These are phyloP conservation scores for Temnothorax ravouxi DNA, from an alignment of 2,888 invertebrate genomes.

Conservation along the genomic window DNA sequence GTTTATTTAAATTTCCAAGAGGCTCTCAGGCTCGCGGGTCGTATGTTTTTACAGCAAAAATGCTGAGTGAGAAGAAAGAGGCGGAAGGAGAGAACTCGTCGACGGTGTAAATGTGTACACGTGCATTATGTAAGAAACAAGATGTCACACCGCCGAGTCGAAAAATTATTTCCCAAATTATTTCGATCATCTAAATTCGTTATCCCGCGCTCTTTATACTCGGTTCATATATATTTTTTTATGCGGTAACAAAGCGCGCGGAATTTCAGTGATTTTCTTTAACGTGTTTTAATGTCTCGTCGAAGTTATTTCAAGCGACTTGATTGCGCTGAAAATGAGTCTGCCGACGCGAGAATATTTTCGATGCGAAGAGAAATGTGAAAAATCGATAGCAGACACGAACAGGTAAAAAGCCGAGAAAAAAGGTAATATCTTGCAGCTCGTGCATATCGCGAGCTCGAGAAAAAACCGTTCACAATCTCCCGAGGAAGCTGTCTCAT, in stretches of 20 bases:
- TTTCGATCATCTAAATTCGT: background rate
- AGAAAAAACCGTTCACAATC: slow-evolving; percentile 18
- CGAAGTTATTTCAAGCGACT: slow-evolving; percentile 6
- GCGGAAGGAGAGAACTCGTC: background rate
- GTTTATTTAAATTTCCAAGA: slow-evolving; percentile 49
- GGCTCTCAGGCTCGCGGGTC: background rate
- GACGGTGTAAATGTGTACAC: background rate
- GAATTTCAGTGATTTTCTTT: slow-evolving; percentile 7
- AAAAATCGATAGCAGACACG: slow-evolving; percentile 47
- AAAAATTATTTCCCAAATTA: slow-evolving; percentile 23
- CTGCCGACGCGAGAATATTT: slow-evolving; percentile 31
- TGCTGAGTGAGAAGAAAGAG: background rate
- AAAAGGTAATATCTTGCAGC: slow-evolving; percentile 17
- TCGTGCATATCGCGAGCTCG: background rate
- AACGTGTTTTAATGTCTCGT: slow-evolving; percentile 17
- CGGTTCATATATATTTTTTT: background rate
- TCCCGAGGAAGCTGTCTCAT: slow-evolving; percentile 8
- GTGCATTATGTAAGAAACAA: background rate
- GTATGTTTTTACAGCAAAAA: slow-evolving; percentile 21
- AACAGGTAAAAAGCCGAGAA: background rate
- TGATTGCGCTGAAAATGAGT: slow-evolving; percentile 40
- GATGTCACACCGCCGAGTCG: too few relatives aligned
- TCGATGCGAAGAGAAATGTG: background rate
- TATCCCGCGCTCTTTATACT: background rate
- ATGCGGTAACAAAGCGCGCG: background rate